Percentiles rank a stretch among this genome's conserved stretches.
phyloP scores from a whole-genome alignment of 1,140 invertebrate species.

The Drosophila quadrilineata region DNA sequence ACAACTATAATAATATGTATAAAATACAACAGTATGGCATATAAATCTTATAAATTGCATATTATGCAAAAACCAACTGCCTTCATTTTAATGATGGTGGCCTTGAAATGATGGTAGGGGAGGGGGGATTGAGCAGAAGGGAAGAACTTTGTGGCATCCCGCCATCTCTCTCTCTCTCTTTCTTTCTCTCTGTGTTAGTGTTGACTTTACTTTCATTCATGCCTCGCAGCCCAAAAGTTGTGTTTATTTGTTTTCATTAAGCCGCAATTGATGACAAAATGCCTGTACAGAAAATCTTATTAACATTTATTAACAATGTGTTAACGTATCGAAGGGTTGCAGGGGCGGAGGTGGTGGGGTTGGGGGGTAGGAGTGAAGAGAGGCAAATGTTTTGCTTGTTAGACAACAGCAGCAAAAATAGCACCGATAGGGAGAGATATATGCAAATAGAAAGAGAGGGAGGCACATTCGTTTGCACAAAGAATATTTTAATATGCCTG shows the following conservation, averaged over 20 bases:
- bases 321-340: no score
- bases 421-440: no score
- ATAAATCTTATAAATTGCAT: constrained; percentile 72
- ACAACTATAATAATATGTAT: no score
- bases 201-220: constrained; percentile 39
- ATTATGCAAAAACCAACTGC: constrained; percentile 55
- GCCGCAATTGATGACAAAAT: constrained; percentile 61
- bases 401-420: constrained; percentile 59
- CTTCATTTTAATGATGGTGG: constrained; percentile 34
- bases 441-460: no score
- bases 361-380: constrained; percentile 8
- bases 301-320: constrained; percentile 53
- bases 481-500: constrained; percentile 70
- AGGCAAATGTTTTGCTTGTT: constrained; percentile 49
- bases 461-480: no score
- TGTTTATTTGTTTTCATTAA: constrained; percentile 76
- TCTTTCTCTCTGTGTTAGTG: no score
- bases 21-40: no score
- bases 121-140: no score
- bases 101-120: constrained; percentile 28
- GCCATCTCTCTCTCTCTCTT: no score
- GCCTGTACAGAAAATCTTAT: constrained; percentile 65
- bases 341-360: no score
- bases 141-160: no score
- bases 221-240: constrained; percentile 25